phyloP scores from a whole-genome alignment of 2,797 vertebrate species.

The Lutjanus argentimaculatus region DNA sequence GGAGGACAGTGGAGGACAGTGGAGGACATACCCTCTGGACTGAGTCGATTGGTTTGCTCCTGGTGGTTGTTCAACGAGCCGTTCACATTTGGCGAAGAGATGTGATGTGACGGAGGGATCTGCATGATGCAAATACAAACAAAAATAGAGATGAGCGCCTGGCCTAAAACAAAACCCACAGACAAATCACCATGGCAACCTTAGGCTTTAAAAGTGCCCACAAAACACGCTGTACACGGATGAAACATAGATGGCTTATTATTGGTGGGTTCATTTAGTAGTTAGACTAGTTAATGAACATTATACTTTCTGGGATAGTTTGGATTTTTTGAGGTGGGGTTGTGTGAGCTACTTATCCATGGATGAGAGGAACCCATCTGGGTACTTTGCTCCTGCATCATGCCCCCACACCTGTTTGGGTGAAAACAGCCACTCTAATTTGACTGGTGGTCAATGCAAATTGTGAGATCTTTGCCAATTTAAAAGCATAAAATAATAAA shows the following conservation, averaged over 20 bases:
- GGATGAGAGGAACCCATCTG: no score
- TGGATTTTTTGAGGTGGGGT: no score
- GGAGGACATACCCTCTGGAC: conserved; percentile 90
- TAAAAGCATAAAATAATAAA: no score
- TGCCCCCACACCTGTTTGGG: no score
- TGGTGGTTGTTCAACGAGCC: conserved; percentile 85
- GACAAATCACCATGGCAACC: conserved; percentile 39
- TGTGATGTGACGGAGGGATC: conserved; percentile 87
- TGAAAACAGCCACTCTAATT: no score
- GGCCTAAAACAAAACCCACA: conserved; percentile 1
- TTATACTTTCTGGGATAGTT: no score
- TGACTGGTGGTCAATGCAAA: no score
- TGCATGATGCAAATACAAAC: conserved; percentile 69
- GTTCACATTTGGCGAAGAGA: conserved; percentile 89
- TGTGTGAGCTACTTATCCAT: no score
- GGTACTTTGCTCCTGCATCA: no score
- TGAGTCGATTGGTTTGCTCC: conserved; percentile 82
- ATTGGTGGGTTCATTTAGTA: not conserved
- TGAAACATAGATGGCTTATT: not conserved
- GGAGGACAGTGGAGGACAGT: not conserved
- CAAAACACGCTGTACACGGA: not conserved
- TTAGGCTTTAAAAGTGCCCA: conserved; percentile 3
- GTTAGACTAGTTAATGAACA: no score
- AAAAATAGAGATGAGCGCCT: conserved; percentile 23
- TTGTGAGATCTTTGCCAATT: no score